These are phyloP conservation scores for Pollimyrus isidori DNA, from an alignment of 2,113 vertebrate genomes.

Conservation along the genomic window DNA sequence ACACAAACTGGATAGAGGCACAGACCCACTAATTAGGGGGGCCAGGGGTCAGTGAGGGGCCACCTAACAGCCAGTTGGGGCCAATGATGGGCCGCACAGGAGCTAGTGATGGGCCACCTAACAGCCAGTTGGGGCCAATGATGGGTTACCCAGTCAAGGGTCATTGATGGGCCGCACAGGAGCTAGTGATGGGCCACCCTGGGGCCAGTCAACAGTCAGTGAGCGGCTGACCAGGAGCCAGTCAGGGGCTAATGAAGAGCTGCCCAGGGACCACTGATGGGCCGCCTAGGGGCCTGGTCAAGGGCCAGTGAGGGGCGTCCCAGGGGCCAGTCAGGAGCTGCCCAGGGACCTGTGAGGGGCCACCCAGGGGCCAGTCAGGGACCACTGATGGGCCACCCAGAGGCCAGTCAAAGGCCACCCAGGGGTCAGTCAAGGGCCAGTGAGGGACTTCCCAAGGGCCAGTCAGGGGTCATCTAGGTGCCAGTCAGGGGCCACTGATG, in stretches of 20 bases:
- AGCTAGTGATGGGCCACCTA: neutral
- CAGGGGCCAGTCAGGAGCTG: neutral
- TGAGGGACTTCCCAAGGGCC: neutral
- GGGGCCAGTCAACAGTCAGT: neutral
- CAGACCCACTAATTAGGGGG: neutral
- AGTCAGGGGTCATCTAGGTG: neutral
- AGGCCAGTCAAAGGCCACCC: neutral
- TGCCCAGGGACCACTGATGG: neutral
- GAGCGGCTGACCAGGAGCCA: neutral
- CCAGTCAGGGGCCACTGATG: neutral
- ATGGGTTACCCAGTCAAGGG: neutral
- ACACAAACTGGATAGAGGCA: neutral
- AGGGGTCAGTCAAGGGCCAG: neutral
- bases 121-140: neutral
- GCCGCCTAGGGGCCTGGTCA: neutral
- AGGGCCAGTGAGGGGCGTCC: neutral
- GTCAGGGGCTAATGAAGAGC: neutral
- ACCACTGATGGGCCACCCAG: neutral
- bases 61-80: neutral
- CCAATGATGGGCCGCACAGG: neutral
- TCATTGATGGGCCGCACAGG: neutral
- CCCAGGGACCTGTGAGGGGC: neutral
- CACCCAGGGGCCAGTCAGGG: neutral
- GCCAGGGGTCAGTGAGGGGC: neutral
- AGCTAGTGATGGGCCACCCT: neutral